These are phyloP conservation scores for Schizopygopsis pylzovi DNA, from an alignment of 2,797 vertebrate species.

Conservation along the genomic window DNA sequence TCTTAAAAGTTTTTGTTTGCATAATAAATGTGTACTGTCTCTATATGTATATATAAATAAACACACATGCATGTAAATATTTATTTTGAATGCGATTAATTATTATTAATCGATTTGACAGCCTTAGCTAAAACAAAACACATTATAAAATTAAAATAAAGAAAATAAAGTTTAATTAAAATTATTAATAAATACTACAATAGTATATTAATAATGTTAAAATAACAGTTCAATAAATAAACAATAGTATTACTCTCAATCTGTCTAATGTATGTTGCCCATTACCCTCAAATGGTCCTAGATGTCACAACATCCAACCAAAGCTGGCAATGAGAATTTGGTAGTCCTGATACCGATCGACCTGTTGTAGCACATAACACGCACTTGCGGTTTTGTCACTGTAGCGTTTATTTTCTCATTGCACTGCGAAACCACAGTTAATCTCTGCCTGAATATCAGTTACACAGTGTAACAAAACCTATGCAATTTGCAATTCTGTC, in stretches of 20 bases:
- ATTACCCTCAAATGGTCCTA: not conserved
- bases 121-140: not conserved
- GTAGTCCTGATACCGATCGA: not conserved
- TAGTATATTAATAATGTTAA: not conserved
- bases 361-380: constrained; percentile 39
- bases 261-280: not conserved
- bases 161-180: not conserved
- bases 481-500: not conserved
- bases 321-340: not conserved
- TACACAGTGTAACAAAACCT: not conserved
- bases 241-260: not conserved
- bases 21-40: too few species aligned
- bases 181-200: not conserved
- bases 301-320: not conserved
- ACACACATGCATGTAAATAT: too few species aligned
- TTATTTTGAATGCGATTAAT: not conserved
- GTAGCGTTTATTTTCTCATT: constrained; percentile 59
- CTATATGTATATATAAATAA: not conserved
- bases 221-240: not conserved
- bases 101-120: not conserved
- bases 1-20: too few species aligned
- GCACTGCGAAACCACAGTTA: constrained; percentile 37
- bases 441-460: not conserved
- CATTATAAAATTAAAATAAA: too few species aligned
- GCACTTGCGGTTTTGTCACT: constrained; percentile 46